Conservation (phyloP, 2,888 invertebrate genomes). For the Eilema griseolum region DNA sequence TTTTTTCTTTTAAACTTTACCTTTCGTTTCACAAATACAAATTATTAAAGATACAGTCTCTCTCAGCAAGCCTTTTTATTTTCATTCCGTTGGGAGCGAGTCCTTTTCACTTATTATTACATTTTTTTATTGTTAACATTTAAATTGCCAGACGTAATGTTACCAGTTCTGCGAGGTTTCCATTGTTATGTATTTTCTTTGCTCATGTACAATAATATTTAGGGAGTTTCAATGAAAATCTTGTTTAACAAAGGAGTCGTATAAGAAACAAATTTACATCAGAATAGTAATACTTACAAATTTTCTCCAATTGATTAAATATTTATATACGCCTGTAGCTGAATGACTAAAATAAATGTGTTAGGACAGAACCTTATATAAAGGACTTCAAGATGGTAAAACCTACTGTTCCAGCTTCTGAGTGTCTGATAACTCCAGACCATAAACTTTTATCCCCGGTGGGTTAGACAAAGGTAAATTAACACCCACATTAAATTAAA, state of each 20-base stretch:
- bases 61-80: slow-evolving; percentile 24
- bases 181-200: slow-evolving; percentile 38
- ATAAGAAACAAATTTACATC: slow-evolving; percentile 5
- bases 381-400: no score
- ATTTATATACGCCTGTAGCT: slow-evolving; percentile 47
- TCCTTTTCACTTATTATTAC: slow-evolving; percentile 45
- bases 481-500: no score
- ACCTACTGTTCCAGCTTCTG: no score
- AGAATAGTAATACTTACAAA: neutral
- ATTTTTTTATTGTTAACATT: slow-evolving; percentile 43
- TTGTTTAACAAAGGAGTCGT: neutral
- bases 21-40: neutral
- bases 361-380: no score
- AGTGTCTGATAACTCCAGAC: no score
- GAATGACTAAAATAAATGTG: neutral
- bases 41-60: neutral
- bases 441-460: no score
- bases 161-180: slow-evolving; percentile 25
- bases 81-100: slow-evolving; percentile 34
- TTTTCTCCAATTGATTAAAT: slow-evolving; percentile 34
- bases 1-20: neutral
- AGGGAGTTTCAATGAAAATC: slow-evolving; percentile 20
- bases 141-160: slow-evolving; percentile 35
- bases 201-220: slow-evolving; percentile 22
- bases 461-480: no score